Evolutionary conservation across 2,113 vertebrate genomes (phyloP), one percentile per base, ranked within the genome.

Genomic region (Odocoileus hemionus): DNA sequence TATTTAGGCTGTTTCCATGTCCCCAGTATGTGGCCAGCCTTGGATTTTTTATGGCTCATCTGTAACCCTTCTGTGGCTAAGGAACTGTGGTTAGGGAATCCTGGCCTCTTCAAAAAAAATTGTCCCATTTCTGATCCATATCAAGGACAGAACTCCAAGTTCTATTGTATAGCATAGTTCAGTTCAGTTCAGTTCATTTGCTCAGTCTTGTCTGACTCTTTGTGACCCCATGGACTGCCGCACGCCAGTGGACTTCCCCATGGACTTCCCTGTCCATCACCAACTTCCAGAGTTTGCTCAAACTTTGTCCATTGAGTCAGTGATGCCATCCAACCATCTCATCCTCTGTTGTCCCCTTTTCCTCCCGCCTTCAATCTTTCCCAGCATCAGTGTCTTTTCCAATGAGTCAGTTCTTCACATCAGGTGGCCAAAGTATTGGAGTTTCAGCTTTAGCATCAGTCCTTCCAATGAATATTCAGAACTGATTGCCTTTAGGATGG

Each of bases 161-260:
- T 52, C 52, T 54, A 1, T 1, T 13, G 2, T 4, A 7, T 6
- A 23, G 6, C 54, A 19, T 13, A 30, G 1, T 17, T 70, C n/a
- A 70, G 17, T 21, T 54, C 52, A 54, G 52, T 54, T 70, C 64
- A 70, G n/a, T 36, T 70, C n/a, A 70, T 12, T 36, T 0, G 0
- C 64, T 70, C 33, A 67, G 33, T 67, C 5, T 9, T 70, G 9
- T 70, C 17, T 5, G 4, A 21, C n/a, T 70, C 64, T 70, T 70
- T 70, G n/a, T 0, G 10, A 36, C n/a, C 9, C 9, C n/a, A 6
- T 36, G 64, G n/a, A 70, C 17, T 36, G 9, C 9, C 21, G 9
- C n/a, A 70, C 0, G 0, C 2, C n/a, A 70, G 64, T n/a, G n/a
- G n/a, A n/a, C n/a, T n/a, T n/a, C n/a, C n/a, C n/a, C n/a, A n/a